Evolutionary conservation across 2,888 invertebrate species (phyloP), one percentile per base, ranked within the genome.

Genomic region (Nebria brevicollis): DNA sequence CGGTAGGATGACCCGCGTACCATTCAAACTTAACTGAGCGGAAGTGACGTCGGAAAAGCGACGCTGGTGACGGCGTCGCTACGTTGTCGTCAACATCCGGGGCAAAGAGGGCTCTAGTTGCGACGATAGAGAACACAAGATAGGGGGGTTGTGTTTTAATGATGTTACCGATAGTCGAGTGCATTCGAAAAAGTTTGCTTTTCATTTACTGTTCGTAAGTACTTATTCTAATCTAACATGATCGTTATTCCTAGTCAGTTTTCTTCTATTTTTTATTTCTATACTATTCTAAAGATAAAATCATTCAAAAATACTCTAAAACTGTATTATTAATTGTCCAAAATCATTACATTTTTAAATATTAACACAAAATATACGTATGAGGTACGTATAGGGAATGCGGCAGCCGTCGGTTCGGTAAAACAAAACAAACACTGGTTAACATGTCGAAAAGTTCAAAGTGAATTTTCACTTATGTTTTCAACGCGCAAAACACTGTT

Each of bases 11-110:
- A 86, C 85, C 86, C 83, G 82, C 84, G 82, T 84, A 83, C 86
- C 83, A 86, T 86, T 87, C 86, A 84, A 79, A 83, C 84, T 82
- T 85, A 87, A 87, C 85, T 85, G 85, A 83, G 86, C 85, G 86
- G 85, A 83, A 86, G 85, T 82, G 68, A 66, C 34, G 65, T 54
- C 54, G 54, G 54, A 13, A 54, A 54, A 54, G 7, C 26, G 75
- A 65, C 66, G 75, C 65, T n/a, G 77, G 68, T 26, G 15, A 11
- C 34, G 65, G 20, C 70, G 70, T n/a, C 70, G 25, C 70, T 66
- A 72, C 43, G 65, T 34, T 13, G 73, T 70, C 73, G 34, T 68
- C 13, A 68, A 68, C 25, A 68, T 54, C 54, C 54, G 13, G 54
- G 54, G 54, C 54, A 54, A 54, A 54, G 54, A 13, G 54, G 54